Percentiles rank a stretch among this genome's conserved stretches.
Evolutionary conservation across 2,113 vertebrate genomes (phyloP).

Genomic region (Hippocampus mohnikei): DNA sequence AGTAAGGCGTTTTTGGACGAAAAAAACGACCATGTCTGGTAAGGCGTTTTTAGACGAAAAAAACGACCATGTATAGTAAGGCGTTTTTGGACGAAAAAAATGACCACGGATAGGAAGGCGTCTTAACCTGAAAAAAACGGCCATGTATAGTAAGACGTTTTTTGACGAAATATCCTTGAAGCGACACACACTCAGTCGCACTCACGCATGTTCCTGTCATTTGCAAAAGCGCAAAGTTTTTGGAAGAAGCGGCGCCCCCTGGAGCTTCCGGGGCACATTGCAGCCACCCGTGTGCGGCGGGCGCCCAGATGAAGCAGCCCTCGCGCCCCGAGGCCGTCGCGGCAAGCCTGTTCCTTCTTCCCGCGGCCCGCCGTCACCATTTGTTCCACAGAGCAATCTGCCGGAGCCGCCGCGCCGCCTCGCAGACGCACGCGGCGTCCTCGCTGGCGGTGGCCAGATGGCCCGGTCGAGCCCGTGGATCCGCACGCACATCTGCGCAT

Average conservation of each 20-base stretch:
- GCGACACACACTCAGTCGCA: slow-evolving; percentile 2
- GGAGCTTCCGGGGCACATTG: slow-evolving; percentile 65
- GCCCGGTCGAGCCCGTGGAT: slow-evolving; percentile 97
- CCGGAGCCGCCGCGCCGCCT: slow-evolving; percentile 92
- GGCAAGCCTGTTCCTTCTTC: slow-evolving; percentile 91
- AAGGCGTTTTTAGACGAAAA: too few relatives aligned
- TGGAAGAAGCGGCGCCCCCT: slow-evolving; percentile 53
- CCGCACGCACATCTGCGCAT: slow-evolving; percentile 98
- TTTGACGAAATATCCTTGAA: too few relatives aligned
- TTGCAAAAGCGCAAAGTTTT: slow-evolving; percentile 79
- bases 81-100: too few relatives aligned
- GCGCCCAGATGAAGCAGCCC: slow-evolving; percentile 85
- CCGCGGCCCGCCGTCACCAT: slow-evolving; percentile 86
- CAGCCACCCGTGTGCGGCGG: slow-evolving; percentile 70
- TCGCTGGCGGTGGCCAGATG: slow-evolving; percentile 98
- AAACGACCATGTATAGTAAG: too few relatives aligned
- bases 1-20: too few relatives aligned
- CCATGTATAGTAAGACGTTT: too few relatives aligned
- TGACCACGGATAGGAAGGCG: too few relatives aligned
- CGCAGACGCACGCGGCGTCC: slow-evolving; percentile 96
- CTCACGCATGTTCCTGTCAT: slow-evolving; percentile 60
- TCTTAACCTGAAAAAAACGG: too few relatives aligned
- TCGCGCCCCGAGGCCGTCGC: slow-evolving; percentile 84
- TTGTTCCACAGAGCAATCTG: slow-evolving; percentile 98
- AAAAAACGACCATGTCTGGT: too few relatives aligned